These are phyloP conservation scores for Sylvia borin DNA, from an alignment of 2,797 vertebrate species.

Conservation along the genomic window DNA sequence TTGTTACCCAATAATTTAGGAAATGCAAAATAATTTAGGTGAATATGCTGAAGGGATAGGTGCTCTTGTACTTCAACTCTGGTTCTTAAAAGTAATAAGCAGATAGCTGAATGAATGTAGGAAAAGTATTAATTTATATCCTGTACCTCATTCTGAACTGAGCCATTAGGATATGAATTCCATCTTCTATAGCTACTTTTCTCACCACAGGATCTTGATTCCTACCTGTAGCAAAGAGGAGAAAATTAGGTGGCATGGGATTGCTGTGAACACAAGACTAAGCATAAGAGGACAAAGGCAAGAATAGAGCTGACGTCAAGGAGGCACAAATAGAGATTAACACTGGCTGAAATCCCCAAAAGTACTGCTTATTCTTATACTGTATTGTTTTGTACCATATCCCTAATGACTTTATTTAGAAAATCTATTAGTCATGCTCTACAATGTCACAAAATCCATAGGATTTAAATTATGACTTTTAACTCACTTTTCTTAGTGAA, in stretches of 20 bases:
- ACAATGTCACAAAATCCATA: conserved; percentile 34
- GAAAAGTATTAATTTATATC: neutral
- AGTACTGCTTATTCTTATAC: neutral
- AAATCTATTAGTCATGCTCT: conserved; percentile 45
- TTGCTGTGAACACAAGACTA: neutral
- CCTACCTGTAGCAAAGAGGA: neutral
- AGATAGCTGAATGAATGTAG: neutral
- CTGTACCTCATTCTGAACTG: neutral
- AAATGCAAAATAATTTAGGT: neutral
- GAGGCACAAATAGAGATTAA: neutral
- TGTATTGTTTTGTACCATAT: neutral
- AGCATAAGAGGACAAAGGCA: neutral
- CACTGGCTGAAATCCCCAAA: neutral
- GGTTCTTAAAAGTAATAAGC: neutral
- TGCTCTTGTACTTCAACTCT: neutral
- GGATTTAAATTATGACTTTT: conserved; percentile 52
- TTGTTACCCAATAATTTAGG: neutral
- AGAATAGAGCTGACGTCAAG: neutral
- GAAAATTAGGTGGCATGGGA: neutral
- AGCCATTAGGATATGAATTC: neutral
- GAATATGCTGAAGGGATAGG: neutral
- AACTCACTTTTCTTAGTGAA: conserved; percentile 45
- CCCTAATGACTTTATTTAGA: conserved; percentile 30
- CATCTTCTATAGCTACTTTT: neutral
- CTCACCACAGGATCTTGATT: neutral